These are phyloP conservation scores for Melipona quadrifasciata DNA, from an alignment of 1,140 invertebrate species.

Conservation along the genomic window DNA sequence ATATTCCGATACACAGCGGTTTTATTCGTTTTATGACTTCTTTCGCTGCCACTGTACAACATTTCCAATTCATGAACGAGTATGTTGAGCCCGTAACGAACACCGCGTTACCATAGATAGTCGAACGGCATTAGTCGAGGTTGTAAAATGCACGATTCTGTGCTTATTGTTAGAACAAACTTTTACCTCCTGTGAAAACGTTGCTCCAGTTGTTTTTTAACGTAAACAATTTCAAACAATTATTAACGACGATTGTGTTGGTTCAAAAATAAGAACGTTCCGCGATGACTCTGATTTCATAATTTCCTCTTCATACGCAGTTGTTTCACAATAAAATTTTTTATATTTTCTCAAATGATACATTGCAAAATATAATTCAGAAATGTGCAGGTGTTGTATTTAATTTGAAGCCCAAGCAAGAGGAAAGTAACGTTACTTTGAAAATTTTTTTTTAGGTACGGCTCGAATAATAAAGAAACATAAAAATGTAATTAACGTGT, in stretches of 20 bases:
- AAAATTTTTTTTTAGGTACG: too few species aligned
- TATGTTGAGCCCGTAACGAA: conserved; percentile 58
- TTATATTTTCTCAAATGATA: too few species aligned
- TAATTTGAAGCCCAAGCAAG: too few species aligned
- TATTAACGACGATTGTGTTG: not conserved
- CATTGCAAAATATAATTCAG: too few species aligned
- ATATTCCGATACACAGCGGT: conserved; percentile 61
- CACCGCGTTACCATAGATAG: conserved; percentile 11
- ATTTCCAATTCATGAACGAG: conserved; percentile 80
- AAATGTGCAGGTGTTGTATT: too few species aligned
- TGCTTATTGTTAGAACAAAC: conserved; percentile 8
- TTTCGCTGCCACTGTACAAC: conserved; percentile 73
- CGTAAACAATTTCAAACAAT: not conserved
- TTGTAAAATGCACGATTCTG: not conserved
- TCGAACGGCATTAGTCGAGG: not conserved
- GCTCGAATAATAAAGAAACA: not conserved
- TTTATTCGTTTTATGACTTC: conserved; percentile 77
- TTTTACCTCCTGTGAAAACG: not conserved
- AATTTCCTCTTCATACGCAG: too few species aligned
- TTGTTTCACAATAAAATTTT: too few species aligned
- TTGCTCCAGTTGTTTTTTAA: not conserved
- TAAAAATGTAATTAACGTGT: not conserved
- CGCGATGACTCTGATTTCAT: not conserved
- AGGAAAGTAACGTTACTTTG: too few species aligned
- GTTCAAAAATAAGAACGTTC: not conserved